These are phyloP conservation scores for Physeter macrocephalus DNA, from an alignment of 2,113 vertebrate species.

Conservation along the genomic window DNA sequence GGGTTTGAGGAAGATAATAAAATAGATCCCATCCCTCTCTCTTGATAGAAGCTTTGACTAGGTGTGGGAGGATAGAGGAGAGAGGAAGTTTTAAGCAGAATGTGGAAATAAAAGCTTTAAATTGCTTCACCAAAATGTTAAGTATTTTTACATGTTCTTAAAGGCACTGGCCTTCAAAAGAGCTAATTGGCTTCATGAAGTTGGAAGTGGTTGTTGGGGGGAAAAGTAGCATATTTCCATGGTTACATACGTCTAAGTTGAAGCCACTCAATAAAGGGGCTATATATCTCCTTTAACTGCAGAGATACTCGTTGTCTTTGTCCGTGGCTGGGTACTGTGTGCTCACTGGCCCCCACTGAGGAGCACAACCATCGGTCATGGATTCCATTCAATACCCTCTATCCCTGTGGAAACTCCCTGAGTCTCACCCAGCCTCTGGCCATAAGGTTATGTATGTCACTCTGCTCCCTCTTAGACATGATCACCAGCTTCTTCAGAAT, in stretches of 20 bases:
- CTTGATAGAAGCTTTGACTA: not conserved
- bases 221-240: not conserved
- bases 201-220: not conserved
- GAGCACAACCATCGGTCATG: not conserved
- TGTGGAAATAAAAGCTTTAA: slow-evolving; percentile 15
- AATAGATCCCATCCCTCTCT: not conserved
- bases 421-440: not conserved
- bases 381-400: not conserved
- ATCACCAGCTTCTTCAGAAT: not conserved
- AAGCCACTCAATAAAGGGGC: not conserved
- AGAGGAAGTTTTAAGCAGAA: not conserved
- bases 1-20: not conserved
- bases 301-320: not conserved
- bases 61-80: not conserved
- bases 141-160: not conserved
- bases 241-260: not conserved
- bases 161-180: not conserved
- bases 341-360: not conserved
- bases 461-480: not conserved
- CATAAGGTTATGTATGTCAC: not conserved
- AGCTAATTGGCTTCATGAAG: not conserved
- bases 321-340: not conserved
- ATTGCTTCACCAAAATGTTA: not conserved
- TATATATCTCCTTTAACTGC: not conserved
- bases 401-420: not conserved